Percentiles rank a stretch among this genome's conserved stretches.
These are phyloP conservation scores for Ctenodactylus gundi DNA, from an alignment of 2,113 vertebrate species.

Conservation along the genomic window DNA sequence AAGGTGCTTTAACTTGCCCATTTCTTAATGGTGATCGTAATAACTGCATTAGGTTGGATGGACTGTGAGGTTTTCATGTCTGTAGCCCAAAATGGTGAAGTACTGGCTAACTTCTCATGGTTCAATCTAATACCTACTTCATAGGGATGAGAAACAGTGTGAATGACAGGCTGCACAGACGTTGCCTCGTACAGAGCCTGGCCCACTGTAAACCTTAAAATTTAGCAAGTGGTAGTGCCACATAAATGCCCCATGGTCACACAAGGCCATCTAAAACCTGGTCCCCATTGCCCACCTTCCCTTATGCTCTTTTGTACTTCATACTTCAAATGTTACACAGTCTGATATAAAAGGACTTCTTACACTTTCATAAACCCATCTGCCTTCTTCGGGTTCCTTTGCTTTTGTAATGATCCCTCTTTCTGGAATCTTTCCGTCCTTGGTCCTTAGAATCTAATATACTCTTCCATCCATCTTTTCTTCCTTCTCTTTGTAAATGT, in stretches of 20 bases:
- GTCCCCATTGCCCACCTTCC: accelerated
- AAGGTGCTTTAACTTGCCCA: neutral
- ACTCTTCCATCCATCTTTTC: neutral
- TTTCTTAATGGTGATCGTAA: neutral
- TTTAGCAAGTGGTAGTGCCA: neutral
- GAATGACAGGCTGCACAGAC: accelerated
- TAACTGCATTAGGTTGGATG: neutral
- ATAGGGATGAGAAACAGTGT: neutral
- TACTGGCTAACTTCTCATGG: neutral
- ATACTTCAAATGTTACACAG: accelerated
- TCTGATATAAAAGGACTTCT: neutral
- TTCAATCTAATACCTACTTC: neutral
- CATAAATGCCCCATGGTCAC: neutral
- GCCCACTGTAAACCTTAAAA: neutral
- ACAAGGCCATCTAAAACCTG: neutral
- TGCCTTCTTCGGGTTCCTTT: neutral
- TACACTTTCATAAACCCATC: neutral
- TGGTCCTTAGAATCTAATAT: neutral
- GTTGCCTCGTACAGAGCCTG: neutral
- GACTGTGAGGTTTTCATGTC: neutral
- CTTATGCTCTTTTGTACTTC: neutral
- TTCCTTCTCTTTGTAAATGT: neutral
- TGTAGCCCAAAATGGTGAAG: neutral
- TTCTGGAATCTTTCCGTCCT: neutral
- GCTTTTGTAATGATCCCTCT: neutral